Percentiles rank a stretch among this genome's conserved stretches.
These are phyloP conservation scores for Galagoides demidoff DNA, from an alignment of 2,797 vertebrate genomes.

Conservation along the genomic window DNA sequence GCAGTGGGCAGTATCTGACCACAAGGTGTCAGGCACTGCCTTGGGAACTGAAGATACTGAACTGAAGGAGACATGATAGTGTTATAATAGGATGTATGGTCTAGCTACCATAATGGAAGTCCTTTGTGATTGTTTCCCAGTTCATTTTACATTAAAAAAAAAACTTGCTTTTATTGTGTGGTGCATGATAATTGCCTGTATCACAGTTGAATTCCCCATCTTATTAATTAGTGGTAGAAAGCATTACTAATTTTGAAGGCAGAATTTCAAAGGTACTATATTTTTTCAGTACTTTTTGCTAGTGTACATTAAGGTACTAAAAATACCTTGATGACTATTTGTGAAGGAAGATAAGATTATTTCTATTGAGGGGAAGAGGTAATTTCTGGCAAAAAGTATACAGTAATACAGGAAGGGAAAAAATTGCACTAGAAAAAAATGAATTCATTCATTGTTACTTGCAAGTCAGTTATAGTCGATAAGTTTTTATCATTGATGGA, in stretches of 20 bases:
- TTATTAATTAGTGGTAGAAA: background rate
- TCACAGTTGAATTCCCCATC: background rate
- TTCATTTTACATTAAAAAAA: conserved; percentile 10
- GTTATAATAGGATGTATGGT: background rate
- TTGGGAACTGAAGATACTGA: background rate
- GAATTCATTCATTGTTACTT: conserved; percentile 15
- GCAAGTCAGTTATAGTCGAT: background rate
- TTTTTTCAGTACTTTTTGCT: background rate
- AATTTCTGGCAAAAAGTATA: background rate
- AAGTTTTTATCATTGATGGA: background rate
- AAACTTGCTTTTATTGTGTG: background rate
- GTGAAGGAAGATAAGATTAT: background rate
- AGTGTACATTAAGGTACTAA: background rate
- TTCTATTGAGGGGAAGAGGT: background rate
- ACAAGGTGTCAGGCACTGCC: background rate
- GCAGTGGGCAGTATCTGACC: background rate
- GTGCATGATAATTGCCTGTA: background rate
- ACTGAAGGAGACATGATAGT: background rate
- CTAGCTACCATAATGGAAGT: background rate
- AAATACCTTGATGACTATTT: background rate
- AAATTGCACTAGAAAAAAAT: background rate
- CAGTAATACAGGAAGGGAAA: background rate
- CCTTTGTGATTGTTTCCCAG: background rate
- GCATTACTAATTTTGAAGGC: background rate
- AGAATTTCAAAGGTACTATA: background rate